A percentile compares a stretch with the other conserved stretches of the same genome.
Conservation (phyloP, 2,888 invertebrate species). For the Dryomyza anilis region DNA sequence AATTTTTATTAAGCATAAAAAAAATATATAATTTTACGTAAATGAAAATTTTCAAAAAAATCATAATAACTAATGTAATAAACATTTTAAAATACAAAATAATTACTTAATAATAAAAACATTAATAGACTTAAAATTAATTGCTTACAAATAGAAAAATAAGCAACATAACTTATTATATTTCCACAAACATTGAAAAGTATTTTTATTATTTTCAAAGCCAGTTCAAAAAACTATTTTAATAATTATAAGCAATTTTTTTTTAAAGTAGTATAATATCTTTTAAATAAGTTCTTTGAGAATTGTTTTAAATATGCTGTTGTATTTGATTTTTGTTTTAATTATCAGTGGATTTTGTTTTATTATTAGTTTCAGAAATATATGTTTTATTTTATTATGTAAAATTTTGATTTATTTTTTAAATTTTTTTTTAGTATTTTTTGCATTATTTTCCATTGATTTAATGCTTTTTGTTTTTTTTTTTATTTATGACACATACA, state of each 20-base stretch:
- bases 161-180: neutral
- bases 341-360: conserved; percentile 23
- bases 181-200: neutral
- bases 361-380: neutral
- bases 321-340: conserved; percentile 13
- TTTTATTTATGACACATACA: conserved; percentile 15
- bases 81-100: neutral
- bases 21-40: conserved; percentile 21
- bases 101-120: neutral
- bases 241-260: conserved; percentile 30
- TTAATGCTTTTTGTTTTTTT: neutral
- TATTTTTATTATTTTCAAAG: conserved; percentile 24
- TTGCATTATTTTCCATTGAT: neutral
- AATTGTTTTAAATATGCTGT: conserved; percentile 2
- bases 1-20: conserved; percentile 40
- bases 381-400: no score
- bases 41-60: conserved; percentile 16
- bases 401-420: neutral
- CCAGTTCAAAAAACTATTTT: conserved; percentile 28
- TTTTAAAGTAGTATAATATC: conserved; percentile 27
- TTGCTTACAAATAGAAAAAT: no score
- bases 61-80: conserved; percentile 11
- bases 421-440: neutral
- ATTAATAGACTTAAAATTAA: neutral
- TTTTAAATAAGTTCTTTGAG: conserved; percentile 18